Evolutionary conservation across 2,888 invertebrate species (phyloP).

Genomic region (Epinotia brunnichana): DNA sequence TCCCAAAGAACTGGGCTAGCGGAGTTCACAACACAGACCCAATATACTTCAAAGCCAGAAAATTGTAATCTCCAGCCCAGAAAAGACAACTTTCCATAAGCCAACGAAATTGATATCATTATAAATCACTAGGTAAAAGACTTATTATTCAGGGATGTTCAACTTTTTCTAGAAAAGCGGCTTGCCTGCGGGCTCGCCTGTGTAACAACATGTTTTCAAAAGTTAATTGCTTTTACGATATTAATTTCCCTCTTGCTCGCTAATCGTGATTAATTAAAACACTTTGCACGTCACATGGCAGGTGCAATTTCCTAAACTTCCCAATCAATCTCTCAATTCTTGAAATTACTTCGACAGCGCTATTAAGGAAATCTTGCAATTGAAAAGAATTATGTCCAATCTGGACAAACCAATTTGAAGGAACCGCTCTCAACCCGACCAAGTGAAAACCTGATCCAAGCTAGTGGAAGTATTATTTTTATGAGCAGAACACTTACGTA

Average conservation of each 20-base stretch:
- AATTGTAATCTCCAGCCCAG: too few species aligned
- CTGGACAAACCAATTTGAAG: not conserved
- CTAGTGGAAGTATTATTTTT: too few species aligned
- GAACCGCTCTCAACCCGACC: too few species aligned
- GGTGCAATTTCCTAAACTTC: conserved; percentile 52
- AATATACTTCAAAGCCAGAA: too few species aligned
- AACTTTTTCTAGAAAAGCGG: conserved; percentile 28
- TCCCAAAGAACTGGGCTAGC: too few species aligned
- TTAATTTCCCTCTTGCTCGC: conserved; percentile 46
- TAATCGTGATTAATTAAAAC: conserved; percentile 57
- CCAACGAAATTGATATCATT: not conserved
- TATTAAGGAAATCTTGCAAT: not conserved
- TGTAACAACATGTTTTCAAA: conserved; percentile 45
- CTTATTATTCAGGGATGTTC: not conserved
- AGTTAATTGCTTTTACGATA: conserved; percentile 46
- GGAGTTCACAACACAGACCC: too few species aligned
- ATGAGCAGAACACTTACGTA: too few species aligned
- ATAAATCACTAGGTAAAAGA: not conserved
- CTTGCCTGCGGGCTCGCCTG: conserved; percentile 18
- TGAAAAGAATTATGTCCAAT: not conserved
- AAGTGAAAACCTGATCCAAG: too few species aligned
- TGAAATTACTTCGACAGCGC: conserved; percentile 8
- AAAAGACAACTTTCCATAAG: not conserved
- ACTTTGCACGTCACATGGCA: conserved; percentile 52
- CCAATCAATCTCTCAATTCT: conserved; percentile 48